Evolutionary conservation across 2,888 invertebrate species (phyloP), one percentile per base, ranked within the genome.

Genomic region (Psylliodes chrysocephalus): DNA sequence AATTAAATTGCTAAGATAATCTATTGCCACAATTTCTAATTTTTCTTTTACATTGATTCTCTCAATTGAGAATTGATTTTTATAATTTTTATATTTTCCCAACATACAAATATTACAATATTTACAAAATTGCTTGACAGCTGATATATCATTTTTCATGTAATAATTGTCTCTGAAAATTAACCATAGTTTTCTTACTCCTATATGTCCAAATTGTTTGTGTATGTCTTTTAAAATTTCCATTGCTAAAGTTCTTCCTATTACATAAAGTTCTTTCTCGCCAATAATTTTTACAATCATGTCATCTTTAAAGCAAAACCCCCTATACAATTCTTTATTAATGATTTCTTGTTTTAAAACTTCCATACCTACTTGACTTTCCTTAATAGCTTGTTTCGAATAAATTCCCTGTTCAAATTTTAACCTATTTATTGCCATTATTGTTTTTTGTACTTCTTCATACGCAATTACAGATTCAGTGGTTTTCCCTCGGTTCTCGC

Each of bases 161-260:
- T n/a, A n/a, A n/a, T n/a, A n/a, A n/a, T n/a, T n/a, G n/a, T 35
- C 35, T 8, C 35, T 35, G 35, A 35, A 35, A 35, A 35, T 35
- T 1, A 40, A 15, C 40, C 40, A 40, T 14, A 15, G 14, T 40
- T 38, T 62, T 74, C 78, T 22, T 22, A 22, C 33, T 18, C 56
- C 46, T 30, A 44, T 33, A 18, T 56, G 56, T 15, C 42, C 55
- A 55, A 40, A 55, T 25, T 40, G 25, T 14, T 3, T 42, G 10
- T 55, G 55, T 22, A 55, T 6, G 8, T 55, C 44, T 25, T 14
- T 12, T 12, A 38, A 17, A 19, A 55, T 55, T 22, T 28, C 22
- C 14, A 14, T 42, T 15, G 42, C 30, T n/a, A 44, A 14, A 28
- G 25, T 7, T 25, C 6, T 25, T 14, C 4, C 19, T 46, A 40